Evolutionary conservation across 2,888 invertebrate species (phyloP), one percentile per base, ranked within the genome.

Genomic region (Stenchaetothrips biformis): DNA sequence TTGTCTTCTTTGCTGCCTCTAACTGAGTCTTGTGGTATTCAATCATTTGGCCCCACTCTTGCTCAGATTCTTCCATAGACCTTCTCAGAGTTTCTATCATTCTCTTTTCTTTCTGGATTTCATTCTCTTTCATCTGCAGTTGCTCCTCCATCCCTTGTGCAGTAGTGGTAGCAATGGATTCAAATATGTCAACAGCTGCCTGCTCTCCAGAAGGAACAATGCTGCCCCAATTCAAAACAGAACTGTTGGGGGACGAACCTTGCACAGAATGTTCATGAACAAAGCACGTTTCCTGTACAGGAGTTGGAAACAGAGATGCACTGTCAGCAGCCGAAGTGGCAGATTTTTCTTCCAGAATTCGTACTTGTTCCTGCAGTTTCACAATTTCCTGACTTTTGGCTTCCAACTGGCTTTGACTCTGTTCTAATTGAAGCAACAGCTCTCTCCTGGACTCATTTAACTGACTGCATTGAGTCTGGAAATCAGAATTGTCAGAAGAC

Each of bases 1-100:
- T 87, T 83, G 48, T 81, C 78, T 77, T 77, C 62, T 79, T 53
- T 8, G 21, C 79, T 27, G 62, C 27, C 21, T 21, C 67, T 21
- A 74, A 11, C 8, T 74, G 67, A 11, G 77, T 74, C 74, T 80
- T 79, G 48, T 62, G 47, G 25, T 74, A 74, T 74, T 74, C 67
- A 25, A 74, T 74, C 11, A 74, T 7, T 25, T 74, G 67, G 25
- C 25, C 25, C 67, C 67, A 74, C 25, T 74, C 67, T 21, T 74
- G 67, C 11, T 25, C 67, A 21, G 67, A 74, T 11, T 74, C 67
- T 25, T n/a, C 67, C 67, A 74, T 74, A 4, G 21, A 25, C 25
- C 67, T 7, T 74, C 25, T 74, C 21, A 74, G 25, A 8, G 67
- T 74, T 25, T 74, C 67, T 21, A 74, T 74, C 67, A 74, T 74